Evolutionary conservation across 2,113 vertebrate genomes (phyloP), one percentile per base, ranked within the genome.

Genomic region (Albula glossodonta): DNA sequence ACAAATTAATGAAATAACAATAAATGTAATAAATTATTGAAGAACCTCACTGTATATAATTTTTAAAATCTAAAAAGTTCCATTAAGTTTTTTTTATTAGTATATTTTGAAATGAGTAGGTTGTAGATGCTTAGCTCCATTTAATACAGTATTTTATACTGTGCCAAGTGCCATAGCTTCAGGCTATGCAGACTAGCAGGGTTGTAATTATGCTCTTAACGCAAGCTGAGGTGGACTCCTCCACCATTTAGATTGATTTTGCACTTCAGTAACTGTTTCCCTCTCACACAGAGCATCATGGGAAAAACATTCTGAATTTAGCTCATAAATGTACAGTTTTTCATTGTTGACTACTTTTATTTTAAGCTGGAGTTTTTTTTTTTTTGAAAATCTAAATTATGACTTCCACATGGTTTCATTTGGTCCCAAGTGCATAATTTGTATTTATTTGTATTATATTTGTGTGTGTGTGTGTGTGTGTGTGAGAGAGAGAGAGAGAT

Each of bases 91-190:
- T 8, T 74, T 19, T 15, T 3, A 13, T 31, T 25, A 10, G 22
- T 74, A 31, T 22, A 22, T 25, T 1, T 74, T 41, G 31, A 31
- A 31, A 31, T 5, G 4, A 74, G 31, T 31, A 74, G 5, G 31
- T 25, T 25, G 25, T 87, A 83, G 82, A 48, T 93, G 91, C 93
- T 93, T 93, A 19, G 91, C 90, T 86, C 87, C 90, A 91, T 92
- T 22, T 93, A 93, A 93, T 94, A 92, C 92, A 91, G 2, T 22
- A 74, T 19, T 66, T 2, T 31, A 70, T 70, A 22, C 63, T 70
- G 22, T n/a, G n/a, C 4, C 1, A 22, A 19, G 31, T 41, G 1
- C 31, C 31, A 41, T 41, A 41, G 60, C 60, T 66, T 66, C 60
- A 22, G 60, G 60, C 70, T 2, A 6, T 74, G 5, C n/a, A 25